Conservation (phyloP, 1,140 invertebrate genomes). For the Pseudoatta argentina region DNA sequence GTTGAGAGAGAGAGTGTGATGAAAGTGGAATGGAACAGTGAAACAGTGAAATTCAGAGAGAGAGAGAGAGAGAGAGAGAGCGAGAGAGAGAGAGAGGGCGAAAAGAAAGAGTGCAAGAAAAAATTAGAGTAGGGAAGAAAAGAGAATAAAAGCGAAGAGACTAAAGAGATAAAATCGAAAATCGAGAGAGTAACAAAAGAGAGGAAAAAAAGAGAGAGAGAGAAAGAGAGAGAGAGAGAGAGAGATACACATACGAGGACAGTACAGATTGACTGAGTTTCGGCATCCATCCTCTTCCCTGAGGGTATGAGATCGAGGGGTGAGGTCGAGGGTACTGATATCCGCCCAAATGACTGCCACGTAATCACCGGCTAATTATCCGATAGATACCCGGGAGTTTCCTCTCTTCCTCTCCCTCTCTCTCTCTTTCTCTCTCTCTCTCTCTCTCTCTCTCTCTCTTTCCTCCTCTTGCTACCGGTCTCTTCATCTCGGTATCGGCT, state of each 20-base stretch:
- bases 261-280: constrained; percentile 62
- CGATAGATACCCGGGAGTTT: constrained; percentile 83
- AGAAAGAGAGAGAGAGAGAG: background rate
- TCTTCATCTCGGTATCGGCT: constrained; percentile 75
- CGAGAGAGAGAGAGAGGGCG: background rate
- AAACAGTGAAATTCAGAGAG: constrained; percentile 32
- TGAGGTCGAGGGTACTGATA: constrained; percentile 79
- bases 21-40: constrained; percentile 38
- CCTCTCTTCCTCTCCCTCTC: constrained; percentile 12
- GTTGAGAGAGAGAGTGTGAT: constrained; percentile 25
- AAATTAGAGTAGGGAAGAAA: constrained; percentile 37
- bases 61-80: background rate
- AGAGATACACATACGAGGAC: constrained; percentile 19
- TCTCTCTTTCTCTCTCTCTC: background rate
- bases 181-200: constrained; percentile 28
- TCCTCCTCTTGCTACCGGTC: constrained; percentile 28
- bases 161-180: constrained; percentile 40
- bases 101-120: background rate
- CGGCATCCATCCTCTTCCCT: constrained; percentile 67
- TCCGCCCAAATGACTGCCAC: constrained; percentile 84
- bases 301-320: constrained; percentile 66
- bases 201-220: constrained; percentile 25
- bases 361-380: constrained; percentile 87
- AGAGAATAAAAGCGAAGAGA: constrained; percentile 10
- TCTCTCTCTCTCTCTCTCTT: constrained; percentile 13